Percentiles rank a stretch among this genome's conserved stretches.
phyloP scores from a whole-genome alignment of 2,888 invertebrate genomes.

The Miltochrista miniata region DNA sequence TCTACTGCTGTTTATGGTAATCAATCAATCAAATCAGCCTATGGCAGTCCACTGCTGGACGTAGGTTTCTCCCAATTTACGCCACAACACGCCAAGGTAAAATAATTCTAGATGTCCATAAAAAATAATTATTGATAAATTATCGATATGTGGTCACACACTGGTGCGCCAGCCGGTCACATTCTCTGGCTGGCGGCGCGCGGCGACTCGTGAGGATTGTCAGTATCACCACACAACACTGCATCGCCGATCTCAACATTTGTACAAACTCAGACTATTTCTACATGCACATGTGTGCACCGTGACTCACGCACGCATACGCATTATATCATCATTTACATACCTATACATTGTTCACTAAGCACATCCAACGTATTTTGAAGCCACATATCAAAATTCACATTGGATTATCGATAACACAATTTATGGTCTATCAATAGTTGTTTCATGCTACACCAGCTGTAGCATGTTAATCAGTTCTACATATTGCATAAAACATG shows the following conservation, averaged over 20 bases:
- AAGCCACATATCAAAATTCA: slow-evolving; percentile 55
- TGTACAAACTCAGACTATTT: slow-evolving; percentile 75
- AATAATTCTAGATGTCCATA: background rate
- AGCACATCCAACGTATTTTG: slow-evolving; percentile 50
- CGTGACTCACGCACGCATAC: slow-evolving; percentile 77
- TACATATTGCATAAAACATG: slow-evolving; percentile 26
- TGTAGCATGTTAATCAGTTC: slow-evolving; percentile 43
- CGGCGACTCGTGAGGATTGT: slow-evolving; percentile 68
- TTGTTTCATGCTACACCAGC: slow-evolving; percentile 41
- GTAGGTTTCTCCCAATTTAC: no score
- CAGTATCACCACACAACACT: slow-evolving; percentile 59
- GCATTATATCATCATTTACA: slow-evolving; percentile 63
- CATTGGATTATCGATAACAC: slow-evolving; percentile 59
- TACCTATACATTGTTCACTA: slow-evolving; percentile 52
- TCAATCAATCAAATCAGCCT: no score
- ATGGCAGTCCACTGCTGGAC: no score
- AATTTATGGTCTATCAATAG: slow-evolving; percentile 45
- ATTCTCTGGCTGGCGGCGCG: slow-evolving; percentile 68
- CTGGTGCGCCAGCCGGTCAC: slow-evolving; percentile 79
- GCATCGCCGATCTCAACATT: slow-evolving; percentile 63
- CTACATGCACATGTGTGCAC: slow-evolving; percentile 75
- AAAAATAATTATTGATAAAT: slow-evolving; percentile 22
- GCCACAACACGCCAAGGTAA: no score
- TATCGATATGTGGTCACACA: slow-evolving; percentile 62
- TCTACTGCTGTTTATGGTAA: no score